Base-by-base conservation (phyloP, 1,140 invertebrate species). In the Nasonia longicornis region DNA sequence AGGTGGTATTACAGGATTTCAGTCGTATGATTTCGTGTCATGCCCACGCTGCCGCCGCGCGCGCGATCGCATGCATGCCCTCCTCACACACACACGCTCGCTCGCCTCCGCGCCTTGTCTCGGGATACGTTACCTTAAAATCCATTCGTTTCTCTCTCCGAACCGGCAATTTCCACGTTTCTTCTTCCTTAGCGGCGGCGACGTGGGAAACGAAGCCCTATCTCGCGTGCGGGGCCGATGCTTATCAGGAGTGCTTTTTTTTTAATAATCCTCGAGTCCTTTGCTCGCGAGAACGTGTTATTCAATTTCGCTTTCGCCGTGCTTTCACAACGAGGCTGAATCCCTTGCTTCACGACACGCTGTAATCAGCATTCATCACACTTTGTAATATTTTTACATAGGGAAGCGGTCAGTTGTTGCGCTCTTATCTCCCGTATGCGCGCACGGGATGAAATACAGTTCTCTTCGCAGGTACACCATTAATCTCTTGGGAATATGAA, bases 1-100 rank as follows among this genome's bases (percentile, higher is more conserved):
- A 74, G 78, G 22, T 45, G 71, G 70, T 45, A 80, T 80, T 80
- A 80, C 58, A 66, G 78, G 52, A 74, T 80, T 80, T 80, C 63
- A 74, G 35, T 74, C 78, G 38, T 52, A 79, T 79, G 78, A 79
- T 73, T 79, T 79, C 70, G 78, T 73, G 58, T 73, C 71, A 84
- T 83, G 82, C 83, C 81, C 76, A 80, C 79, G 67, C 71, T 35
- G 64, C 31, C 31, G 31, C 31, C 79, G 73, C 72, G 45, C 14
- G 14, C 3, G 52, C 52, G 52, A 58, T 16, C 20, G 52, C 52
- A 58, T 58, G 16, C 69, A 79, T 45, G 70, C 52, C 35, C 29
- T 63, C 42, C 72, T 74, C 77, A 84, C 79, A 80, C 82, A 84
- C 83, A 71, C 82, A n/a, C 84, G 79, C 84, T 63, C 31, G 82